Conservation (phyloP, 1,140 invertebrate species). For the Arctopsyche grandis region DNA sequence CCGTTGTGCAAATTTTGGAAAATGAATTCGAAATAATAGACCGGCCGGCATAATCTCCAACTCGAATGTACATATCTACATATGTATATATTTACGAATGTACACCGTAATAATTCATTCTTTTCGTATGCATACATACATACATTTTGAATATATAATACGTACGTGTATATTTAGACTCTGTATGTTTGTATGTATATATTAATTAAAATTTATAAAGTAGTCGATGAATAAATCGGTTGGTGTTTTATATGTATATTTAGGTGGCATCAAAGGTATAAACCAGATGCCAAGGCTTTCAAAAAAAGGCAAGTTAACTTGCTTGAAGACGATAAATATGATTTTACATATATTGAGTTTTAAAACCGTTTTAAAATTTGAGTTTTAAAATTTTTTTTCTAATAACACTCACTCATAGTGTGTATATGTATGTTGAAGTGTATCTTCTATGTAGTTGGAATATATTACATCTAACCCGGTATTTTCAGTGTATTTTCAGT, state of each 20-base stretch:
- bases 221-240: too few relatives aligned
- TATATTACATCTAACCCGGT: too few relatives aligned
- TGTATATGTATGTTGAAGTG: too few relatives aligned
- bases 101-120: not conserved
- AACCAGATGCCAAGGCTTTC: not conserved
- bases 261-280: not conserved
- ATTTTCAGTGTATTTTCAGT: too few relatives aligned
- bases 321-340: too few relatives aligned
- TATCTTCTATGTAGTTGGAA: too few relatives aligned
- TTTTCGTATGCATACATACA: not conserved
- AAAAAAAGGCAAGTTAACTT: too few relatives aligned
- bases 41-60: too few relatives aligned
- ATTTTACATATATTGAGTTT: too few relatives aligned
- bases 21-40: constrained; percentile 8
- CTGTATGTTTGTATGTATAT: not conserved
- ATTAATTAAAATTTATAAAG: not conserved
- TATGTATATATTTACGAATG: not conserved
- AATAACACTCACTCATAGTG: too few relatives aligned
- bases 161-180: not conserved
- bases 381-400: too few relatives aligned
- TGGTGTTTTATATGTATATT: not conserved
- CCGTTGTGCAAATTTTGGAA: not conserved
- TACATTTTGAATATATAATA: not conserved
- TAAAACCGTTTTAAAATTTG: too few relatives aligned
- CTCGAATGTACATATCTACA: not conserved